Evolutionary conservation across 2,113 vertebrate species (phyloP).

Genomic region (Rousettus leschenaultii): DNA sequence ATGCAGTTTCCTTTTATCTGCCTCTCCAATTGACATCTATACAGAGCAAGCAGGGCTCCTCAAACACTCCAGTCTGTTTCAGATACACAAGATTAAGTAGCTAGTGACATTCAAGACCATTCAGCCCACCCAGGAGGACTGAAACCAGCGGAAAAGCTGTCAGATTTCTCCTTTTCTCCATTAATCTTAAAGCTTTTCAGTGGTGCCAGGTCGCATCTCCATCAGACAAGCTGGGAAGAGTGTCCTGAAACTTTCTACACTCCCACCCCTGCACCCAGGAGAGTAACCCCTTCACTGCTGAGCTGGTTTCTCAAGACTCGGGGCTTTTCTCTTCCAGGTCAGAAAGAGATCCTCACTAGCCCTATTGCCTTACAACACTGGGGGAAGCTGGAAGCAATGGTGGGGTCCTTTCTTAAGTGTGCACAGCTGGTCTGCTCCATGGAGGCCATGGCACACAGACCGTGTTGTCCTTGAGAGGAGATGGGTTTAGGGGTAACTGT

Average conservation of each 20-base stretch:
- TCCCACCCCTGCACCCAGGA: constrained; percentile 72
- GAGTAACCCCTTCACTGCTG: constrained; percentile 85
- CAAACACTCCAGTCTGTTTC: constrained; percentile 92
- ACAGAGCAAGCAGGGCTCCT: constrained; percentile 85
- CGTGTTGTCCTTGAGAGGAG: not conserved
- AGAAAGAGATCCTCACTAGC: not conserved
- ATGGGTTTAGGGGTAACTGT: not conserved
- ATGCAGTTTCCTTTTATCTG: constrained; percentile 85
- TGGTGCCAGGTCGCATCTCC: constrained; percentile 97
- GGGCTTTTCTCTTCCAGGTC: not conserved
- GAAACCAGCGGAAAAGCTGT: constrained; percentile 95
- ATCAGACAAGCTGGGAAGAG: constrained; percentile 90
- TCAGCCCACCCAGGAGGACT: constrained; percentile 97
- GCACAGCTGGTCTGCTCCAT: not conserved
- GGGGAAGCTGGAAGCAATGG: too few species aligned
- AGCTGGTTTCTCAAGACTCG: not conserved
- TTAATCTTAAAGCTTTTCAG: constrained; percentile 97
- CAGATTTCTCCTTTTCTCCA: constrained; percentile 94
- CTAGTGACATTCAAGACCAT: constrained; percentile 99
- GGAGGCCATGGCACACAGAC: not conserved
- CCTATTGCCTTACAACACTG: not conserved
- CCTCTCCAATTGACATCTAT: constrained; percentile 89
- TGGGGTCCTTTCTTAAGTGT: rapidly evolving
- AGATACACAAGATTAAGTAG: constrained; percentile 99
- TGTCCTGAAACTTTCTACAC: constrained; percentile 78